Evolutionary conservation across 2,797 vertebrate genomes (phyloP), one percentile per base, ranked within the genome.

Genomic region (Propithecus perrieri): DNA sequence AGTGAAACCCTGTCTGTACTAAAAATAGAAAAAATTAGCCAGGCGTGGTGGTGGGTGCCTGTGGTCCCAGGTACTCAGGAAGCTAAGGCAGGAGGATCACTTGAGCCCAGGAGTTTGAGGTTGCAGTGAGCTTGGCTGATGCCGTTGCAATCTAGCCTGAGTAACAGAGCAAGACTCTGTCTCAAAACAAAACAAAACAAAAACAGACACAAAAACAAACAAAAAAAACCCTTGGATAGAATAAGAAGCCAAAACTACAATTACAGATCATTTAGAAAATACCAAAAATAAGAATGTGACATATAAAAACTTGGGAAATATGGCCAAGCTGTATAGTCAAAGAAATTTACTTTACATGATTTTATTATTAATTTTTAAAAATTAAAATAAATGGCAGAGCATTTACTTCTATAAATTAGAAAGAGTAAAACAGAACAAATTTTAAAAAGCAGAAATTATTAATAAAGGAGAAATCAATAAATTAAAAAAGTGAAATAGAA

Each of bases 401-500:
- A 65, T 35, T 95, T 46, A 87, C 55, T n/a, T 86, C 11, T 30
- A 35, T 30, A 81, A 55, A 63, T 74, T n/a, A 94, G 84, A 61
- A 59, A 78, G 28, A 80, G 50, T 50, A 71, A 88, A 94, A 46
- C 33, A 83, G 18, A 91, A 89, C 15, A 85, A 71, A 87, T 26
- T 71, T 76, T 33, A 71, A 28, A 1, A 67, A 93, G 14, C 20
- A 71, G 13, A 75, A 87, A 63, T 61, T 67, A 80, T 59, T 41
- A 79, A 79, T 78, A 90, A 90, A 83, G 38, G 38, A 81, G n/a
- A 59, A 91, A 81, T 81, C 17, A 69, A 43, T 59, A 92, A 83
- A 90, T 38, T 93, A 85, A 91, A 76, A 91, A 55, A 69, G 11
- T 69, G 50, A 94, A 81, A 80, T 14, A 28, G 33, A 71, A 6